phyloP scores from a whole-genome alignment of 2,113 vertebrate genomes.

The Cyanistes caeruleus region DNA sequence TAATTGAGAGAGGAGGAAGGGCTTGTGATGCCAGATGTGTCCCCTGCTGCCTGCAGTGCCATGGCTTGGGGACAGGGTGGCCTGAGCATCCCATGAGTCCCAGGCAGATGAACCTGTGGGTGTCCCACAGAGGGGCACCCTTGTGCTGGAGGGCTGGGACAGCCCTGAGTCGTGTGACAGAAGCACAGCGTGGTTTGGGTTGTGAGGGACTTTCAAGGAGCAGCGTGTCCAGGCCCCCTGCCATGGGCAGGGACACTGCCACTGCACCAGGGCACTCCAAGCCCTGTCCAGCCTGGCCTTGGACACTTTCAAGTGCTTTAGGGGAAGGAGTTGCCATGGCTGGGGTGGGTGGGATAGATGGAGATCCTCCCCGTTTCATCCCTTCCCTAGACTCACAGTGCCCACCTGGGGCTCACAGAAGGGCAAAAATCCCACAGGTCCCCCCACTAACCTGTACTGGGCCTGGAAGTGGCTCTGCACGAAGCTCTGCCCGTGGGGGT shows the following conservation, averaged over 20 bases:
- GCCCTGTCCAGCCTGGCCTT: background rate
- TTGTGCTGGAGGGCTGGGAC: background rate
- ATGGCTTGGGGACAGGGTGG: background rate
- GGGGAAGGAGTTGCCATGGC: background rate
- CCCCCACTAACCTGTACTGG: constrained; percentile 86
- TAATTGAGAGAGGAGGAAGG: background rate
- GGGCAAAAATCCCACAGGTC: background rate
- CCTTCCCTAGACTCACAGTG: background rate
- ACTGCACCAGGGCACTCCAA: background rate
- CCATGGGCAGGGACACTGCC: background rate
- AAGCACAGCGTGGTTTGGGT: background rate
- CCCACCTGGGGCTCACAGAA: background rate
- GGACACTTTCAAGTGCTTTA: accelerated
- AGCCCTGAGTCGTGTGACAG: background rate
- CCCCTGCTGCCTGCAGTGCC: background rate
- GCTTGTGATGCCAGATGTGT: background rate
- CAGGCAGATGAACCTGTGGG: background rate
- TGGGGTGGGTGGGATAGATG: background rate
- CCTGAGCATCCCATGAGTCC: background rate
- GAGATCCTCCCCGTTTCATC: accelerated
- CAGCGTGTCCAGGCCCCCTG: background rate
- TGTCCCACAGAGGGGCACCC: accelerated
- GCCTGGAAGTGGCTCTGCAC: constrained; percentile 96
- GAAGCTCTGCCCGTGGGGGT: constrained; percentile 82
- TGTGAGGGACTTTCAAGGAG: background rate